A percentile compares a stretch with the other conserved stretches of the same genome.
phyloP scores from a whole-genome alignment of 2,888 invertebrate genomes.

The Morinoia aosen region DNA sequence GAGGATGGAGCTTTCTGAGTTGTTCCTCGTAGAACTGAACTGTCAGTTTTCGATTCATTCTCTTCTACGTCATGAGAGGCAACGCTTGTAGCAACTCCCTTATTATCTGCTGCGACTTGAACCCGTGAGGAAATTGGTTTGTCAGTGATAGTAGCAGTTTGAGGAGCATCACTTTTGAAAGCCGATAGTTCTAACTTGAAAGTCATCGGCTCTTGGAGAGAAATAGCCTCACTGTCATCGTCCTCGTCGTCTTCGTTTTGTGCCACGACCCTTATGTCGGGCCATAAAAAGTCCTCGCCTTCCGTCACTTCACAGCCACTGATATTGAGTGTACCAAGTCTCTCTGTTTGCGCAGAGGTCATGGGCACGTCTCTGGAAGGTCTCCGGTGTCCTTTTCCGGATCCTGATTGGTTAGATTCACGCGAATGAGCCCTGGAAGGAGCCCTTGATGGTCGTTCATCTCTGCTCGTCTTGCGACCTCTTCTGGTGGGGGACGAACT shows the following conservation, averaged over 20 bases:
- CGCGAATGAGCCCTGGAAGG: constrained; percentile 45
- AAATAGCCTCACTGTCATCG: constrained; percentile 47
- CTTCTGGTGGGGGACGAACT: constrained; percentile 34
- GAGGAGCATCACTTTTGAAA: background rate
- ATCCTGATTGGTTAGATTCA: constrained; percentile 53
- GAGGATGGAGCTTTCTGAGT: background rate
- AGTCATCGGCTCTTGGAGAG: constrained; percentile 36
- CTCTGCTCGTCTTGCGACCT: constrained; percentile 41
- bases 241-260: constrained; percentile 57
- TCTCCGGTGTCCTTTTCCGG: constrained; percentile 55
- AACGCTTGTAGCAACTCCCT: background rate
- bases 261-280: constrained; percentile 63
- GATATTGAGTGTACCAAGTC: constrained; percentile 53
- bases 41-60: background rate
- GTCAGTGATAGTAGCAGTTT: background rate
- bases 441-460: constrained; percentile 26
- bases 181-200: constrained; percentile 53
- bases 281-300: constrained; percentile 60
- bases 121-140: background rate
- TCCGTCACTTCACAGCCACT: constrained; percentile 54
- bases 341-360: constrained; percentile 60
- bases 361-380: constrained; percentile 66
- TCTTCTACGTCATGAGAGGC: background rate
- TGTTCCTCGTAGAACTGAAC: background rate
- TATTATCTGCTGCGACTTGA: background rate